phyloP scores from a whole-genome alignment of 2,797 vertebrate species.

The Gobionotothen gibberifrons region DNA sequence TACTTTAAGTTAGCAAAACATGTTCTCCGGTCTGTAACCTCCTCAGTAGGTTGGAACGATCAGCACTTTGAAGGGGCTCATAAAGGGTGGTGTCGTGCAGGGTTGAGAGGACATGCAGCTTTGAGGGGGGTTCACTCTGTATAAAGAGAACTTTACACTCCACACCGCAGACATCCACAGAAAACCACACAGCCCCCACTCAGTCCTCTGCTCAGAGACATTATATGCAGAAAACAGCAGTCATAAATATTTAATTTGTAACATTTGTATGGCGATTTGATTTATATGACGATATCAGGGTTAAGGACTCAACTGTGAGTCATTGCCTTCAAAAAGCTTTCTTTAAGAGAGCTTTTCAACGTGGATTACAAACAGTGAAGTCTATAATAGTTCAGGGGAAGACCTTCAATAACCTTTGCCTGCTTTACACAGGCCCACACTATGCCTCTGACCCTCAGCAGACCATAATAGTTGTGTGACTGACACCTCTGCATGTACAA shows the following conservation, averaged over 20 bases:
- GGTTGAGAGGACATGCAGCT: conserved; percentile 80
- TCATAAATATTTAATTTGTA: not conserved
- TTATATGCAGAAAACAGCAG: conserved; percentile 3
- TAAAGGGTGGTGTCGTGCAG: conserved; percentile 51
- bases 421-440: conserved; percentile 13
- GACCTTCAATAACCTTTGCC: conserved; percentile 26
- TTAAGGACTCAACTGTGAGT: not conserved
- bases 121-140: conserved; percentile 74
- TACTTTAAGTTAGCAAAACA: conserved; percentile 78
- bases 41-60: conserved; percentile 28
- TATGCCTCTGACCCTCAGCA: conserved; percentile 20
- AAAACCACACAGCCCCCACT: conserved; percentile 60
- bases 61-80: conserved; percentile 11
- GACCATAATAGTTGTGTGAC: conserved; percentile 11
- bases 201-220: conserved; percentile 20
- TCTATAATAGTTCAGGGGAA: not conserved
- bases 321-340: not conserved
- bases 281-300: not conserved
- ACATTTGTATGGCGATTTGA: not conserved
- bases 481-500: conserved; percentile 13
- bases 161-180: conserved; percentile 70
- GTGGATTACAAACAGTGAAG: conserved; percentile 8
- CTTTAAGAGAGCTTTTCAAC: not conserved
- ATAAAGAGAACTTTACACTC: conserved; percentile 80
- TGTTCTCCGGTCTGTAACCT: conserved; percentile 69